Evolutionary conservation across 2,113 vertebrate genomes (phyloP).

Genomic region (Epinephelus moara): DNA sequence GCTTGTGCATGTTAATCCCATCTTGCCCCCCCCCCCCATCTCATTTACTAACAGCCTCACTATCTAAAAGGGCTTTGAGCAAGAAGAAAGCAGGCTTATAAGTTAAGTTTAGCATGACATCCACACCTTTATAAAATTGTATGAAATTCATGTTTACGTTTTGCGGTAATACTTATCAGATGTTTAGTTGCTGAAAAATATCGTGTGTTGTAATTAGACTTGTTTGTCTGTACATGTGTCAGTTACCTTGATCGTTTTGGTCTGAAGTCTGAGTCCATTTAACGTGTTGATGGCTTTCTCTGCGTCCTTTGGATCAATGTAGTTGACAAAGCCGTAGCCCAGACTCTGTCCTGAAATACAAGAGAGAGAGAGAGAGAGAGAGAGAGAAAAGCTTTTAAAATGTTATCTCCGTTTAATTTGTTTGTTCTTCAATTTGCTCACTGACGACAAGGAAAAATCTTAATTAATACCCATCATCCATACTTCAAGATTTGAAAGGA

Average conservation of each 20-base stretch:
- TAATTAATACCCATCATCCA: conserved; percentile 9
- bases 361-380: conserved; percentile 34
- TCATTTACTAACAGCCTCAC: conserved; percentile 31
- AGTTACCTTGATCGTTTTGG: conserved; percentile 99
- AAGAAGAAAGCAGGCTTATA: background rate
- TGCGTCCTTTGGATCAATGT: conserved; percentile 99
- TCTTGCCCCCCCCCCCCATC: background rate
- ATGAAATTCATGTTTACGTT: background rate
- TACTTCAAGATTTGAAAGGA: background rate
- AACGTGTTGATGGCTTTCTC: conserved; percentile 99
- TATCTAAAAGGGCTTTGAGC: conserved; percentile 39
- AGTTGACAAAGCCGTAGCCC: conserved; percentile 99
- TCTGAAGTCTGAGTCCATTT: conserved; percentile 99
- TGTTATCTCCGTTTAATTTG: background rate
- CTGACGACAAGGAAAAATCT: conserved; percentile 20
- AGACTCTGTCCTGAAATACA: conserved; percentile 94
- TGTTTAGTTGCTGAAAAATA: background rate
- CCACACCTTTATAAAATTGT: conserved; percentile 20
- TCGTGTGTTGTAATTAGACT: background rate
- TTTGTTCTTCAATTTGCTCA: background rate
- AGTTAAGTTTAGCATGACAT: conserved; percentile 26
- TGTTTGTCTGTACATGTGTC: background rate
- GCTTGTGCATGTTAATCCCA: conserved; percentile 56
- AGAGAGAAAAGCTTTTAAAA: conserved; percentile 35
- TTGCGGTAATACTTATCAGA: background rate